These are phyloP conservation scores for Drosophila chauvacae DNA, from an alignment of 1,140 invertebrate genomes.

Conservation along the genomic window DNA sequence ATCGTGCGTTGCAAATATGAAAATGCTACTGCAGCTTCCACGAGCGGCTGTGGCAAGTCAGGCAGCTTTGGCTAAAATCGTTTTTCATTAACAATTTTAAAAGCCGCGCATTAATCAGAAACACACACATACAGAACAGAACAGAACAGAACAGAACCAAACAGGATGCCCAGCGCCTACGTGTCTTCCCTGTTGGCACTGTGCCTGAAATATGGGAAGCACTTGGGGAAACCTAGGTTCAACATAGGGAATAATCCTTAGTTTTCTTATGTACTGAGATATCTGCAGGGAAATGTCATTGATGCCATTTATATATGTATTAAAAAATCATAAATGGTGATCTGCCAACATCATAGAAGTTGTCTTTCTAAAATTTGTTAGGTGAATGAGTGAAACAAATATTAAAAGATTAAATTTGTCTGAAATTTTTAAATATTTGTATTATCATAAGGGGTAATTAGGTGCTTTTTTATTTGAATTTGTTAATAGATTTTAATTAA, in stretches of 20 bases:
- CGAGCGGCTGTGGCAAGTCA: slow-evolving; percentile 44
- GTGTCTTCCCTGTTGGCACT: slow-evolving; percentile 3
- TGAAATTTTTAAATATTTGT: too few relatives aligned
- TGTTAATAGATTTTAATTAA: too few relatives aligned
- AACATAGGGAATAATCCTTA: background rate
- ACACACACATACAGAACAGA: slow-evolving; percentile 32
- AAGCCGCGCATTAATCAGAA: slow-evolving; percentile 80
- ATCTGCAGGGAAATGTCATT: background rate
- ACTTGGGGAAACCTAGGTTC: background rate
- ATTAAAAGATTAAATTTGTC: too few relatives aligned
- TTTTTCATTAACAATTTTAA: slow-evolving; percentile 84
- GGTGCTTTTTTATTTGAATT: too few relatives aligned
- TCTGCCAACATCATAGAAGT: too few relatives aligned
- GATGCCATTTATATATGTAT: too few relatives aligned
- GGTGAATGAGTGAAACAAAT: too few relatives aligned
- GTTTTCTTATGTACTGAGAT: background rate
- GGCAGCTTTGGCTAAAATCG: slow-evolving; percentile 68
- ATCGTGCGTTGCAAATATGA: slow-evolving; percentile 83
- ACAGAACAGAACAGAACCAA: slow-evolving; percentile 7
- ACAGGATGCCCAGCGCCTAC: slow-evolving; percentile 37
- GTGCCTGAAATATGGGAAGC: background rate
- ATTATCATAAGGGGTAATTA: too few relatives aligned
- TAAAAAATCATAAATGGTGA: too few relatives aligned
- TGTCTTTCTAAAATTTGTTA: too few relatives aligned
- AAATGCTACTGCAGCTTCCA: slow-evolving; percentile 72